Conservation (phyloP, 1,140 invertebrate genomes). For the Drosophila burlai region DNA sequence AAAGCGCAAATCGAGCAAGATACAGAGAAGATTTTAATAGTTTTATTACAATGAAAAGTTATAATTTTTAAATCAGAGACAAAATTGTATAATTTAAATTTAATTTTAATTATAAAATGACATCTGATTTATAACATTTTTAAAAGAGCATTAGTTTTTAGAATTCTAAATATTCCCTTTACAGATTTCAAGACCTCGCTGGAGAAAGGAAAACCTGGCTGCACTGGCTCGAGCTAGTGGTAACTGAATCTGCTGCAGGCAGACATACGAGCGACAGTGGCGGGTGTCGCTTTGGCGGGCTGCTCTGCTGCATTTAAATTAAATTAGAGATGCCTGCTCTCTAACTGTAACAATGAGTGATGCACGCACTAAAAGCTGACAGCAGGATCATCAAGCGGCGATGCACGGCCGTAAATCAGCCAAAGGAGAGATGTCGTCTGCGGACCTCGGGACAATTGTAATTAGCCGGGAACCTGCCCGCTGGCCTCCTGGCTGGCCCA, state of each 20-base stretch:
- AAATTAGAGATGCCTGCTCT: conserved; percentile 80
- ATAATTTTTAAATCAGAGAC: not conserved
- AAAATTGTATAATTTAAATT: too few species aligned
- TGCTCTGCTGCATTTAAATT: conserved; percentile 80
- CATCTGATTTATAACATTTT: too few species aligned
- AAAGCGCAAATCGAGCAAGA: not conserved
- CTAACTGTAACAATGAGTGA: conserved; percentile 84
- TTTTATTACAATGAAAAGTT: not conserved
- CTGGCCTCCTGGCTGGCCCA: conserved; percentile 33
- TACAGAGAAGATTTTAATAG: not conserved
- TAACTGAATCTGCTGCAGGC: conserved; percentile 53
- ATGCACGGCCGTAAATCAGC: conserved; percentile 70
- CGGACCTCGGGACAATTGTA: conserved; percentile 50
- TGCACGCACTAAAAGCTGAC: conserved; percentile 78
- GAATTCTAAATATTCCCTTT: not conserved
- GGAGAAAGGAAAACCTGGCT: conserved; percentile 4
- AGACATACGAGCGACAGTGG: conserved; percentile 65
- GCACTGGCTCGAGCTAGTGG: conserved; percentile 20
- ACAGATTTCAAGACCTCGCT: too few species aligned
- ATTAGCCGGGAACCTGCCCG: conserved; percentile 55
- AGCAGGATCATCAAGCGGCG: conserved; percentile 44
- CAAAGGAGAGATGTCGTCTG: conserved; percentile 51
- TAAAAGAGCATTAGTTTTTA: not conserved
- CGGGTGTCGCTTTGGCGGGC: conserved; percentile 56
- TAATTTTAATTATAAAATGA: too few species aligned